Evolutionary conservation across 2,888 invertebrate species (phyloP).

Genomic region (Cephalotes varians): DNA sequence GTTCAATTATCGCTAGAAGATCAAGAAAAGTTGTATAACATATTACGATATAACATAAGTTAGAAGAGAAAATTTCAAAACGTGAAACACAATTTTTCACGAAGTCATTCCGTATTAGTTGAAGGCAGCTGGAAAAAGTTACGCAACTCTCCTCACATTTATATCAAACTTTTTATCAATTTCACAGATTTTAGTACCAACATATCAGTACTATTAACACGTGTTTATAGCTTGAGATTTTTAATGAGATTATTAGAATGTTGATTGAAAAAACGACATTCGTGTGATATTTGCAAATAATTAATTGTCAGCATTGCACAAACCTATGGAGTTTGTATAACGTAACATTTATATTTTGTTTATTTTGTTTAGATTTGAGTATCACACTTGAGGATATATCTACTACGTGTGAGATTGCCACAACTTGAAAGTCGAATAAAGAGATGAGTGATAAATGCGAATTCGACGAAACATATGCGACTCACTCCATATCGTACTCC

Average conservation of each 20-base stretch:
- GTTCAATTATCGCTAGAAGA: neutral
- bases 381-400: neutral
- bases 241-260: conserved; percentile 13
- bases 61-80: neutral
- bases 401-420: neutral
- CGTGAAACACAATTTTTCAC: neutral
- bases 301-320: neutral
- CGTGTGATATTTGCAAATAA: neutral
- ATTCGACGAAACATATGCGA: neutral
- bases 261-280: neutral
- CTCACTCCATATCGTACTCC: too few relatives aligned
- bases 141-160: neutral
- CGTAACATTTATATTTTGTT: neutral
- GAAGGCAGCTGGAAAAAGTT: neutral
- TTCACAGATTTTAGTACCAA: neutral
- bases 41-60: neutral
- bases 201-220: neutral
- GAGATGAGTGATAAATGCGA: neutral
- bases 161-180: neutral
- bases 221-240: neutral
- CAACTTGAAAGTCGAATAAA: neutral
- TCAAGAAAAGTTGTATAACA: neutral
- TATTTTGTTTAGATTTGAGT: conserved; percentile 16
- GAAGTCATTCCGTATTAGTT: neutral
- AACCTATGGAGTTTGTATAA: neutral